Base-by-base conservation (phyloP, 2,113 vertebrate genomes). In the Phalacrocorax aristotelis region DNA sequence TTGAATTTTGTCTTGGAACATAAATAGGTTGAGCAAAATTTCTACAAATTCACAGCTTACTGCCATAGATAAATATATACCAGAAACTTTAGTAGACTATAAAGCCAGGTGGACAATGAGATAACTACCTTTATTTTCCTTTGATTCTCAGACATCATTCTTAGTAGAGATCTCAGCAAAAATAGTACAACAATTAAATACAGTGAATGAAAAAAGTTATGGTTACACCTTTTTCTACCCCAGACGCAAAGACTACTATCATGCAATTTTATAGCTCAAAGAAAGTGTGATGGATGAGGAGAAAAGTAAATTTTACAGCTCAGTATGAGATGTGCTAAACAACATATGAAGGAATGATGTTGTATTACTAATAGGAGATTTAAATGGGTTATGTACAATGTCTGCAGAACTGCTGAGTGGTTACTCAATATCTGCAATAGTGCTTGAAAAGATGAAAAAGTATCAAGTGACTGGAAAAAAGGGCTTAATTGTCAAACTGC, bases 371-470 rank as follows among this genome's bases (percentile, higher is more conserved):
- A 80, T 6, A 9, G 49, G 13, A 85, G 44, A 42, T 76, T 72
- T 85, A 69, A 88, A 91, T 15, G 2, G 30, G n/a, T 69, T 82
- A 44, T 42, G 65, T 64, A 79, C 29, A 84, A 91, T n/a, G 42
- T 91, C 82, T 83, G 54, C 62, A 88, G 71, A 85, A 49, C 87
- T 72, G 52, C 57, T 93, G 85, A 89, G 58, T 62, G 44, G 44
- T 94, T 83, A 80, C 36, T 93, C 66, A 74, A 6, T 85, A 77
- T 80, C 78, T 90, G 75, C 54, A 95, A 58, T 2, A 86, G 44
- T 51, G 49, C 62, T 88, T 38, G 40, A 83, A 94, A 90, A 83
- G 66, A 88, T 74, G 66, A 92, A 94, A 93, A 96, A 83, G 38
- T 80, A 83, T 87, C 52, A 89, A 93, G 27, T 84, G 26, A 76